Conservation (phyloP, 2,113 vertebrate species). For the Stigmatopora argus region DNA sequence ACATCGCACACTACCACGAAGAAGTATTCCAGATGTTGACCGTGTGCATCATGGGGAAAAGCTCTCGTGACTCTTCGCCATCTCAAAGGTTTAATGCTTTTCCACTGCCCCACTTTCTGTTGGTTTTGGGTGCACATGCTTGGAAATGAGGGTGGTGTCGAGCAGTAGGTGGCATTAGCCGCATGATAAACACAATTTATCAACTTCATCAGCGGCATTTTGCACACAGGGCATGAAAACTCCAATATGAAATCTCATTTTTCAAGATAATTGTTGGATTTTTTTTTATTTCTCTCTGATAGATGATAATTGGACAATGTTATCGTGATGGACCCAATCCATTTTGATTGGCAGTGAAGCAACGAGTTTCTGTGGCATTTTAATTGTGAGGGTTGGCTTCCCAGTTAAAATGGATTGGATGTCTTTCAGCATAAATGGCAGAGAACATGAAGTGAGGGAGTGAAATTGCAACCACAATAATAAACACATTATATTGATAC, state of each 20-base stretch:
- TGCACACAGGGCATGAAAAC: neutral
- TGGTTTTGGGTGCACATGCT: neutral
- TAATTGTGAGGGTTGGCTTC: no score
- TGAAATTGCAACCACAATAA: neutral
- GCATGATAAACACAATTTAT: neutral
- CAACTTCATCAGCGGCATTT: neutral
- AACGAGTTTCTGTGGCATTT: no score
- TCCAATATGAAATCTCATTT: neutral
- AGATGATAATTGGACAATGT: neutral
- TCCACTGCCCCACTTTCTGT: slow-evolving; percentile 2
- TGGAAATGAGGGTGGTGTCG: neutral
- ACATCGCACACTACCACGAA: slow-evolving; percentile 25
- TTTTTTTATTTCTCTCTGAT: neutral
- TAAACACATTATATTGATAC: neutral
- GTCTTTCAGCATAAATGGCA: no score
- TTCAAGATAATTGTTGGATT: neutral
- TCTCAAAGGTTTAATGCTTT: slow-evolving; percentile 8
- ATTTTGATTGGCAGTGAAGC: no score
- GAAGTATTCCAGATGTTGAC: slow-evolving; percentile 37
- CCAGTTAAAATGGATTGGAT: no score
- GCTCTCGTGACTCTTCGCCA: slow-evolving; percentile 5
- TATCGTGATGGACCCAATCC: no score
- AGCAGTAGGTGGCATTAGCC: neutral
- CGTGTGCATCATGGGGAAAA: slow-evolving; percentile 1
- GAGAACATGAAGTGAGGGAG: no score